phyloP scores from a whole-genome alignment of 2,797 vertebrate genomes.

The Cottoperca gobio region DNA sequence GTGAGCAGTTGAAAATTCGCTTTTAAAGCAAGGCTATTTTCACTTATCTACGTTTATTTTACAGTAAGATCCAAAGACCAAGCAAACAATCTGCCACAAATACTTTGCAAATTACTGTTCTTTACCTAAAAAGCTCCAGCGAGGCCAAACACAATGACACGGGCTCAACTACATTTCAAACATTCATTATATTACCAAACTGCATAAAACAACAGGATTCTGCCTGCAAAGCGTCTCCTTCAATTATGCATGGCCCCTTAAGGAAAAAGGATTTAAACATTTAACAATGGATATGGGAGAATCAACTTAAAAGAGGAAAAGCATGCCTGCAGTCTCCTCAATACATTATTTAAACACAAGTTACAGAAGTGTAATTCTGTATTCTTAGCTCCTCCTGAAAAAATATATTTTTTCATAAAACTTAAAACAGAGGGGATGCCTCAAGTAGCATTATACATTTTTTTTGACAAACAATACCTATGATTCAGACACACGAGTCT shows the following conservation, averaged over 20 bases:
- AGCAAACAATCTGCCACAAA: not conserved
- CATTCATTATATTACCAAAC: conserved; percentile 24
- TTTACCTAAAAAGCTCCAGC: not conserved
- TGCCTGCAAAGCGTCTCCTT: conserved; percentile 10
- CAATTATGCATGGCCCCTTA: conserved; percentile 34
- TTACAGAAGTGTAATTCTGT: conserved; percentile 20
- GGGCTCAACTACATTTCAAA: conserved; percentile 5
- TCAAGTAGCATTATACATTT: not conserved
- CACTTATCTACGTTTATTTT: too few relatives aligned
- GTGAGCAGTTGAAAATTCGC: too few relatives aligned
- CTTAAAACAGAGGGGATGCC: not conserved
- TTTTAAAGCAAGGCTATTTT: too few relatives aligned
- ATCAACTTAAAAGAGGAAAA: conserved; percentile 23
- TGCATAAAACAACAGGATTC: conserved; percentile 34
- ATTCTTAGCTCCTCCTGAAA: conserved; percentile 15
- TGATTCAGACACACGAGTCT: not conserved
- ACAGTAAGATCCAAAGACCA: not conserved
- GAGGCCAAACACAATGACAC: not conserved
- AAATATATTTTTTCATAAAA: not conserved
- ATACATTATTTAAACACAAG: conserved; percentile 43
- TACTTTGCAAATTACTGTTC: not conserved
- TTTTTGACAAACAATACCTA: not conserved
- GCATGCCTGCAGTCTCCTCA: not conserved
- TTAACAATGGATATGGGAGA: conserved; percentile 43
- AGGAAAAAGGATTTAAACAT: conserved; percentile 53